Conservation (phyloP, 2,888 invertebrate species). For the Apotomis capreana region DNA sequence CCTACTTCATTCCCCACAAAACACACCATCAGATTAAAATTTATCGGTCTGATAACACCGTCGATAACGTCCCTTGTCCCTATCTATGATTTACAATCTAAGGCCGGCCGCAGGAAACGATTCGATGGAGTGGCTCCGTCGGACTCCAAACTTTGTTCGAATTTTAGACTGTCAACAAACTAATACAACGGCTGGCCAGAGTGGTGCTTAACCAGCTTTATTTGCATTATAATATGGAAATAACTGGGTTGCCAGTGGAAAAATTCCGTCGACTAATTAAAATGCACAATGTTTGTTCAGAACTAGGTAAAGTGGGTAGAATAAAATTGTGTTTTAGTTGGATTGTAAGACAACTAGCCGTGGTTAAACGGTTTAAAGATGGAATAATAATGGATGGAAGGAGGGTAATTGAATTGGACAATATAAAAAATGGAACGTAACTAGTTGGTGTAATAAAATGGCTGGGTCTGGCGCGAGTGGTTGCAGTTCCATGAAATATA, state of each 20-base stretch:
- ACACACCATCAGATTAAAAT: constrained; percentile 25
- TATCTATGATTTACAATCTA: constrained; percentile 40
- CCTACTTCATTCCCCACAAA: constrained; percentile 13
- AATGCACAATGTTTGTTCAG: constrained; percentile 27
- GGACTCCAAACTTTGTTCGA: constrained; percentile 34
- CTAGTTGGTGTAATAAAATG: constrained; percentile 11
- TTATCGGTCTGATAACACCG: constrained; percentile 29
- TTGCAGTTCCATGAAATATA: constrained; percentile 6
- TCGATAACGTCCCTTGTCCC: constrained; percentile 33
- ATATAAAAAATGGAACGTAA: constrained; percentile 17
- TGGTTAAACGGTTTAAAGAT: constrained; percentile 6
- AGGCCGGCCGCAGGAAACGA: constrained; percentile 37
- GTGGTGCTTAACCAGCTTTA: constrained; percentile 31
- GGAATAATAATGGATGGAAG: too few species aligned
- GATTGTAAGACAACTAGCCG: constrained; percentile 3
- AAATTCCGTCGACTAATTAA: constrained; percentile 30
- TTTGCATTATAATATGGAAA: constrained; percentile 30
- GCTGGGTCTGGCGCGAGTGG: neutral
- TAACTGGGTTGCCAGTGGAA: constrained; percentile 24
- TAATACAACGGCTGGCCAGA: constrained; percentile 30
- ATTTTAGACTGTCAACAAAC: constrained; percentile 40
- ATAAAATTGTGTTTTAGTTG: constrained; percentile 21
- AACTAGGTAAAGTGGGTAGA: constrained; percentile 19
- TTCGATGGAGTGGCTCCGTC: constrained; percentile 34
- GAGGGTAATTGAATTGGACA: constrained; percentile 17